These are phyloP conservation scores for Bos taurus DNA, from an alignment of 2,113 vertebrate genomes.

Conservation along the genomic window DNA sequence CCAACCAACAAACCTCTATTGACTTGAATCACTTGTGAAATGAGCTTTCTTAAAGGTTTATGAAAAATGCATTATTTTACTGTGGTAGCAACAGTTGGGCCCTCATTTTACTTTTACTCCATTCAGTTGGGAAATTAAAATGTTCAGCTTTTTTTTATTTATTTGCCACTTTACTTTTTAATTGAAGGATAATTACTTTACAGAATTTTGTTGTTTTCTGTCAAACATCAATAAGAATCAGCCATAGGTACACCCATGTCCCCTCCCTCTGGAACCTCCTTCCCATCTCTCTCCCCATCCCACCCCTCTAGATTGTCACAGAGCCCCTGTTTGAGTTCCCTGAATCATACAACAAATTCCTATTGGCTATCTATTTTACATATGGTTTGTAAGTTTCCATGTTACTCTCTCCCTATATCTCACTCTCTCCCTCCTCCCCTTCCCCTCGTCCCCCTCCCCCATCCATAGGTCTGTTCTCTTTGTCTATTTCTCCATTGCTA, in stretches of 20 bases:
- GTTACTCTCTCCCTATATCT: neutral
- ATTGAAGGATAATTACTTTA: neutral
- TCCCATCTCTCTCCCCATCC: neutral
- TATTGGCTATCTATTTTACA: neutral
- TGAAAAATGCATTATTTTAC: neutral
- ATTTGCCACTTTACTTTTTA: neutral
- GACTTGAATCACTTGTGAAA: slow-evolving; percentile 3
- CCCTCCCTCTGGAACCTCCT: neutral
- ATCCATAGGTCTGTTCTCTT: neutral
- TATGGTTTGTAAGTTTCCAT: neutral
- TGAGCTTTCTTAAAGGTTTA: neutral
- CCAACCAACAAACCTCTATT: neutral
- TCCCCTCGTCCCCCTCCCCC: fast-evolving
- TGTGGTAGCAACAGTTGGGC: neutral
- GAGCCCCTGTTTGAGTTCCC: neutral
- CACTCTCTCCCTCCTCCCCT: too few relatives aligned
- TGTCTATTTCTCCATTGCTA: neutral
- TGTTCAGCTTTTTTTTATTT: neutral
- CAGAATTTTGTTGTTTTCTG: neutral
- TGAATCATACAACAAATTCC: neutral
- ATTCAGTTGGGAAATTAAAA: slow-evolving; percentile 23
- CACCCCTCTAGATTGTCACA: neutral
- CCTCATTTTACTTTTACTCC: neutral
- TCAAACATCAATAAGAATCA: neutral
- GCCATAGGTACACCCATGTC: neutral